Conservation (phyloP, 2,888 invertebrate species). For the Ethmia dodecea region DNA sequence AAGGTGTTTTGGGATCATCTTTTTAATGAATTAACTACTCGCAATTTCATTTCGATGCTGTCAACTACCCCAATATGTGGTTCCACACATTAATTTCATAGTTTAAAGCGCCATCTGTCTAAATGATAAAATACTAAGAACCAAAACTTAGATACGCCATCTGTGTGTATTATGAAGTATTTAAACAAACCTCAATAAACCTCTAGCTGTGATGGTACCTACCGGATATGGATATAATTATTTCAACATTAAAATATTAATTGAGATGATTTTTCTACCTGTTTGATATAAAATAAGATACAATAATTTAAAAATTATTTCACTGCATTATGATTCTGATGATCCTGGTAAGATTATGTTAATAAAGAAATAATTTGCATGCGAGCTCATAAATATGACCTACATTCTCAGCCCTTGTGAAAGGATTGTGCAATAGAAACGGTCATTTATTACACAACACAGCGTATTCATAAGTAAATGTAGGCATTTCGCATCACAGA, state of each 20-base stretch:
- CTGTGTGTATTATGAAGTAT: no score
- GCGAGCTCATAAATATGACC: slow-evolving; percentile 70
- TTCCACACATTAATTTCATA: no score
- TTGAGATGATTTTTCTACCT: no score
- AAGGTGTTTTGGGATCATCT: no score
- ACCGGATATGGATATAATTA: neutral
- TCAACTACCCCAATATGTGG: no score
- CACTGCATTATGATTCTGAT: neutral
- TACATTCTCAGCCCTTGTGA: slow-evolving; percentile 77
- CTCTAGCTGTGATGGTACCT: neutral
- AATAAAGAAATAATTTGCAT: slow-evolving; percentile 31
- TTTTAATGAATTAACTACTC: no score
- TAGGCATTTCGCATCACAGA: slow-evolving; percentile 63
- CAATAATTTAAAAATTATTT: neutral
- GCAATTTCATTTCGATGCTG: no score
- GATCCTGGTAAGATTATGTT: neutral
- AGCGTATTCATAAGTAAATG: slow-evolving; percentile 68
- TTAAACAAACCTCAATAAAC: neutral
- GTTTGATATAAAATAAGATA: no score
- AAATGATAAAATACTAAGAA: no score
- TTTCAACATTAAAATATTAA: neutral
- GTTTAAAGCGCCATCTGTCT: no score
- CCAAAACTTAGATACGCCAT: no score
- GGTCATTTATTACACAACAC: slow-evolving; percentile 76
- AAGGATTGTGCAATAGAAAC: slow-evolving; percentile 79